Evolutionary conservation across 2,888 invertebrate species (phyloP).

Genomic region (Pheosia gnoma): DNA sequence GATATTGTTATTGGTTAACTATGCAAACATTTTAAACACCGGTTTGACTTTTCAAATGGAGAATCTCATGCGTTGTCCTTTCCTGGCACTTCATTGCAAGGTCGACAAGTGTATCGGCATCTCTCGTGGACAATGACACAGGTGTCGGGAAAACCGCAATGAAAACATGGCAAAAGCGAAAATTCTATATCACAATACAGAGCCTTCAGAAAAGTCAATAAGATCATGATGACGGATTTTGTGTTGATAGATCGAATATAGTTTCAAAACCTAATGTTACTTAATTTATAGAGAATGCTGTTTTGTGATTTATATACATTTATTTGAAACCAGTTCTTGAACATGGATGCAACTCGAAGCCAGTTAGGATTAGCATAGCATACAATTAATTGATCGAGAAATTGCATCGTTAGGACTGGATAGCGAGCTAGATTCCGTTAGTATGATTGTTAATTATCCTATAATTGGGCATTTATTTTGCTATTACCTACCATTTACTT

Average conservation of each 20-base stretch:
- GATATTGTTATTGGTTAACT: conserved; percentile 7
- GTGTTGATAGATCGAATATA: background rate
- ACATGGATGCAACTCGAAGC: too few relatives aligned
- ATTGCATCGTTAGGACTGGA: background rate
- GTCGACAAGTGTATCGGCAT: conserved; percentile 23
- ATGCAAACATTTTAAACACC: conserved; percentile 8
- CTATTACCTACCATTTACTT: background rate
- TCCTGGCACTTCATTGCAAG: conserved; percentile 22
- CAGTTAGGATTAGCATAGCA: too few relatives aligned
- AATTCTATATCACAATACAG: background rate
- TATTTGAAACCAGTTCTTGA: too few relatives aligned
- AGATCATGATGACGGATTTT: background rate
- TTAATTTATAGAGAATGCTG: background rate
- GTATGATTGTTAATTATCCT: too few relatives aligned
- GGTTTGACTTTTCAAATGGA: conserved; percentile 12
- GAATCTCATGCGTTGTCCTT: conserved; percentile 20
- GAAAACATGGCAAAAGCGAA: conserved; percentile 18
- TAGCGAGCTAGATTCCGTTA: background rate
- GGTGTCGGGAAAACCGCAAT: conserved; percentile 27
- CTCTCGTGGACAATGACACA: conserved; percentile 21
- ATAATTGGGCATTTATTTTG: background rate
- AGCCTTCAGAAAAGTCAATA: background rate
- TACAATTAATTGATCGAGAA: too few relatives aligned
- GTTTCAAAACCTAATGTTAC: background rate
- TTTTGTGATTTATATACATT: background rate